Percentiles rank a stretch among this genome's conserved stretches.
Evolutionary conservation across 64 coral and sea anemone species (phyloP).

Genomic region (Cladopsammia gracilis): DNA sequence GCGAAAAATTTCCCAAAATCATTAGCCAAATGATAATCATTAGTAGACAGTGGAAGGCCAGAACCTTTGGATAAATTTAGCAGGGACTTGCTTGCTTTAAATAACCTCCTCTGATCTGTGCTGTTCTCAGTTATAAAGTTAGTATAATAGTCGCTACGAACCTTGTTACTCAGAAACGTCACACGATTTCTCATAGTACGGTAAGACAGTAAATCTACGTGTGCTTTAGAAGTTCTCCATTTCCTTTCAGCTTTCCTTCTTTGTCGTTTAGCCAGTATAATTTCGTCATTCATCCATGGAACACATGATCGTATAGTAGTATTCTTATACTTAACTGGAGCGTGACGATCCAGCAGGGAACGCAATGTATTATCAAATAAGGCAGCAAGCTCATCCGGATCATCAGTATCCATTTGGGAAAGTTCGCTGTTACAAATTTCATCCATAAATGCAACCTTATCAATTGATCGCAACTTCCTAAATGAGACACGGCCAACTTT

Average conservation of each 20-base stretch:
- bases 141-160: conserved; percentile 5
- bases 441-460: conserved; percentile 47
- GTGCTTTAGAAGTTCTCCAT: conserved; percentile 30
- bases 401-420: conserved; percentile 4
- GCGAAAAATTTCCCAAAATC: conserved; percentile 1
- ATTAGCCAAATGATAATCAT: not conserved
- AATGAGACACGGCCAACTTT: conserved; percentile 4
- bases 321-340: conserved; percentile 38
- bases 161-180: not conserved
- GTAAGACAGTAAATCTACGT: not conserved
- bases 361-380: conserved; percentile 23
- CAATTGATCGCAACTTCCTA: conserved; percentile 51
- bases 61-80: conserved; percentile 6
- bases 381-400: conserved; percentile 11
- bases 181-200: conserved; percentile 6
- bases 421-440: conserved; percentile 24
- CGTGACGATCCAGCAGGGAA: conserved; percentile 51
- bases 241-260: conserved; percentile 61
- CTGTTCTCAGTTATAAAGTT: conserved; percentile 23
- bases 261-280: conserved; percentile 48
- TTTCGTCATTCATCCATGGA: conserved; percentile 59
- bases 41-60: not conserved
- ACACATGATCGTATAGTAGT: conserved; percentile 52
- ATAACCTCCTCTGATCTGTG: conserved; percentile 15
- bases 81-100: not conserved